Conservation (phyloP, 2,797 vertebrate species). For the Mormyrus proboscirostris region DNA sequence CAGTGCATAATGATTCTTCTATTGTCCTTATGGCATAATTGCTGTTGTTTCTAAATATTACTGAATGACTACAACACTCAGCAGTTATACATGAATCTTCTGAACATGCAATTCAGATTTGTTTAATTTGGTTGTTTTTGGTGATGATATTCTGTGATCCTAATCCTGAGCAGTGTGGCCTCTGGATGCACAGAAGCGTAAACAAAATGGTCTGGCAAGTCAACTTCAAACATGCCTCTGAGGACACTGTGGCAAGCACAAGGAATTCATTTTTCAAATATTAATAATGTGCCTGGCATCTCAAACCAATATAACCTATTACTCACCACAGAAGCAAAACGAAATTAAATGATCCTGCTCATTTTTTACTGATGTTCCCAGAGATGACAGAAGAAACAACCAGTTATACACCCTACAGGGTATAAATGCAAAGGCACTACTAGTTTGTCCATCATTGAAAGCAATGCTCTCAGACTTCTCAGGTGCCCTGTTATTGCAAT, state of each 20-base stretch:
- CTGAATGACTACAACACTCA: neutral
- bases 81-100: neutral
- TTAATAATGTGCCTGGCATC: constrained; percentile 16
- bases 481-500: neutral
- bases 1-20: neutral
- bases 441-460: neutral
- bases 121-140: neutral
- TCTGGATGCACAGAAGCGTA: neutral
- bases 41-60: neutral
- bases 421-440: neutral
- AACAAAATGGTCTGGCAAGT: neutral
- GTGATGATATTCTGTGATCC: neutral
- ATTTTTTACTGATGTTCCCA: neutral
- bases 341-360: neutral
- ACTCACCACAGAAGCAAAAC: neutral
- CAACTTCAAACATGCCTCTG: neutral
- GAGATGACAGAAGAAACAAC: neutral
- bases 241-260: neutral
- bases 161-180: neutral
- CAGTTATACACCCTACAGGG: neutral
- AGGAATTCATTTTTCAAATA: neutral
- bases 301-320: neutral
- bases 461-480: neutral
- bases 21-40: neutral
- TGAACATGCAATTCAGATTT: neutral